phyloP scores from a whole-genome alignment of 2,113 vertebrate genomes.

The Poecile atricapillus region DNA sequence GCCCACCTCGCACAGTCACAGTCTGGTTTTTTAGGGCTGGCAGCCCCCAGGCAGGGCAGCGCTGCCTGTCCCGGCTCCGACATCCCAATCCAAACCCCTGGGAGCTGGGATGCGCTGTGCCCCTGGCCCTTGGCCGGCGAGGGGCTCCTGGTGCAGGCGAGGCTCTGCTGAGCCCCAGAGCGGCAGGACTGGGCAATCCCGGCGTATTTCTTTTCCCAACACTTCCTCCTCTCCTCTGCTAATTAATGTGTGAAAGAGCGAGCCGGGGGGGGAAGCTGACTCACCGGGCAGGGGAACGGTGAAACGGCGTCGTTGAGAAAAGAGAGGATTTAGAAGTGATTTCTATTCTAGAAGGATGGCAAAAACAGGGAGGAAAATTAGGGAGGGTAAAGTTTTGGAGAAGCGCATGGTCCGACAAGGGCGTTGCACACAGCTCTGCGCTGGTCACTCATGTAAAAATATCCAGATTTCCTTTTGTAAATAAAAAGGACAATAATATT shows the following conservation, averaged over 20 bases:
- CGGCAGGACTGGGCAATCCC: background rate
- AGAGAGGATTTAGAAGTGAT: background rate
- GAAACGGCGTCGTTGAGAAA: background rate
- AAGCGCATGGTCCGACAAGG: fast-evolving
- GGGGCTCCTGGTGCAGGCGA: fast-evolving
- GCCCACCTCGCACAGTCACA: background rate
- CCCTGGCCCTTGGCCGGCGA: fast-evolving
- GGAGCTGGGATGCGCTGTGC: background rate
- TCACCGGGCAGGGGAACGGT: background rate
- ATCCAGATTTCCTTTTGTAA: constrained; percentile 33
- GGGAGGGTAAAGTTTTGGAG: background rate
- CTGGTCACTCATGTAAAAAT: background rate
- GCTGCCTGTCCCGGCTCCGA: fast-evolving
- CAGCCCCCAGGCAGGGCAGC: background rate
- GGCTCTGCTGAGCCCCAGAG: background rate
- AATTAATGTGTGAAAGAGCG: background rate
- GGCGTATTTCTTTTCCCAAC: background rate
- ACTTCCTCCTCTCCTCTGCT: background rate
- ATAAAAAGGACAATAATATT: constrained; percentile 23
- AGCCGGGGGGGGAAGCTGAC: constrained; percentile 16
- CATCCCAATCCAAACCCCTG: background rate
- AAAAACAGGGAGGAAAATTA: background rate
- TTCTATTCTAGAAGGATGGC: background rate
- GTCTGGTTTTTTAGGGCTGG: background rate
- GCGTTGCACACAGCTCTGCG: background rate